Conservation (phyloP, 2,797 vertebrate genomes). For the Melanotaenia pygmaea region DNA sequence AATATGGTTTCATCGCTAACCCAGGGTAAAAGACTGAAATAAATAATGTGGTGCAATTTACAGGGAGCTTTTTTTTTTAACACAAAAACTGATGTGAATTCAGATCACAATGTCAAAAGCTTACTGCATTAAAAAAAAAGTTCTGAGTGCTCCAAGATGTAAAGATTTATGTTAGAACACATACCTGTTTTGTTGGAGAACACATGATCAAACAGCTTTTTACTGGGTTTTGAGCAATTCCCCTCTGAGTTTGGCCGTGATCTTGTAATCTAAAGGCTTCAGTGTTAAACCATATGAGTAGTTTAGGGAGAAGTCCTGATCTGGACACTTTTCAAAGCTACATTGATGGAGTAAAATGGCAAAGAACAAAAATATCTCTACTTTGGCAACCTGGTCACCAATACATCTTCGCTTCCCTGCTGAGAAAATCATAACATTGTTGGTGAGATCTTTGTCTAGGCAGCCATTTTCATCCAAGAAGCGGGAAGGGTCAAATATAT, state of each 20-base stretch:
- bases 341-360: constrained; percentile 85
- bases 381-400: constrained; percentile 84
- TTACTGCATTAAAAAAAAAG: not conserved
- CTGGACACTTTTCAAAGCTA: constrained; percentile 78
- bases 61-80: not conserved
- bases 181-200: constrained; percentile 39
- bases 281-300: constrained; percentile 83
- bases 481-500: constrained; percentile 79
- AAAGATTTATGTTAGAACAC: constrained; percentile 30
- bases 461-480: constrained; percentile 77
- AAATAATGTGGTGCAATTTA: not conserved
- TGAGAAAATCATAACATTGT: constrained; percentile 86
- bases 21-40: constrained; percentile 10
- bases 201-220: constrained; percentile 18
- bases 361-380: constrained; percentile 84
- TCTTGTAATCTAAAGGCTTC: constrained; percentile 80
- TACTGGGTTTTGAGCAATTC: constrained; percentile 41
- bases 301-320: constrained; percentile 75
- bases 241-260: constrained; percentile 72
- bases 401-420: constrained; percentile 84
- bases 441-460: constrained; percentile 78
- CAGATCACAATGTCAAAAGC: not conserved
- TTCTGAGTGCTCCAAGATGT: not conserved
- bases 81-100: not conserved
- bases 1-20: constrained; percentile 28